Evolutionary conservation across 2,797 vertebrate genomes (phyloP).

Genomic region (Lophius americanus): DNA sequence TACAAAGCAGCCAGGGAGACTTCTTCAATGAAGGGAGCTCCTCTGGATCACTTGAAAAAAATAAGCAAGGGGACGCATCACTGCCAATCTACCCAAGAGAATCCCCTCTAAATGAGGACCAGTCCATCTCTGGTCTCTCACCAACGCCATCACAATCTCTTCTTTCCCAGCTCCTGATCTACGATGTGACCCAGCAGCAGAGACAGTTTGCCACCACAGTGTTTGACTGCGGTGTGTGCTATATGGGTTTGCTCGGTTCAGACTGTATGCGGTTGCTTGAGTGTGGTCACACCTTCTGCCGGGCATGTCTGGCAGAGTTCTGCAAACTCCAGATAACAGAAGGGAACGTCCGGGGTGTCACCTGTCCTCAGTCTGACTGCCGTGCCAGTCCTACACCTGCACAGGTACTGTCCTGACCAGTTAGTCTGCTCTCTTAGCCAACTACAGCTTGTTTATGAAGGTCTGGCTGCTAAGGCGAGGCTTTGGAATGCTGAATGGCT

Average conservation of each 20-base stretch:
- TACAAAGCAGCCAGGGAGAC: not conserved
- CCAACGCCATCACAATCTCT: conserved; percentile 57
- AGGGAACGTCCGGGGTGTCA: conserved; percentile 85
- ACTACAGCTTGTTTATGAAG: too few species aligned
- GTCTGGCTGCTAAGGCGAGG: not conserved
- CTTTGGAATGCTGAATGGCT: not conserved
- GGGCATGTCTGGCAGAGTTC: conserved; percentile 84
- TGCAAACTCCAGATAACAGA: conserved; percentile 88
- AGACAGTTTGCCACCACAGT: conserved; percentile 83
- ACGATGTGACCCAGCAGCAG: conserved; percentile 82
- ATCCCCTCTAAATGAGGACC: not conserved
- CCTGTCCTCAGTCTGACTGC: conserved; percentile 87
- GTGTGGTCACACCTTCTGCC: conserved; percentile 89
- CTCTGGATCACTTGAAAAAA: not conserved
- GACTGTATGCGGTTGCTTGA: conserved; percentile 83
- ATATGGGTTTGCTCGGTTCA: conserved; percentile 81
- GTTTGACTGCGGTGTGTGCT: conserved; percentile 88
- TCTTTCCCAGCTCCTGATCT: conserved; percentile 85
- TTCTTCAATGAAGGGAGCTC: not conserved
- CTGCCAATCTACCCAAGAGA: conserved; percentile 37
- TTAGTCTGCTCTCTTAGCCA: not conserved
- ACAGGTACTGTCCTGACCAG: conserved; percentile 77
- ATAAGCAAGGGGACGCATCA: conserved; percentile 12
- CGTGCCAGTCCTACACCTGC: conserved; percentile 84
- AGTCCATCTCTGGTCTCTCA: not conserved